Percentiles rank a stretch among this genome's conserved stretches.
Conservation (phyloP, 2,113 vertebrate species). For the Tiliqua scincoides region DNA sequence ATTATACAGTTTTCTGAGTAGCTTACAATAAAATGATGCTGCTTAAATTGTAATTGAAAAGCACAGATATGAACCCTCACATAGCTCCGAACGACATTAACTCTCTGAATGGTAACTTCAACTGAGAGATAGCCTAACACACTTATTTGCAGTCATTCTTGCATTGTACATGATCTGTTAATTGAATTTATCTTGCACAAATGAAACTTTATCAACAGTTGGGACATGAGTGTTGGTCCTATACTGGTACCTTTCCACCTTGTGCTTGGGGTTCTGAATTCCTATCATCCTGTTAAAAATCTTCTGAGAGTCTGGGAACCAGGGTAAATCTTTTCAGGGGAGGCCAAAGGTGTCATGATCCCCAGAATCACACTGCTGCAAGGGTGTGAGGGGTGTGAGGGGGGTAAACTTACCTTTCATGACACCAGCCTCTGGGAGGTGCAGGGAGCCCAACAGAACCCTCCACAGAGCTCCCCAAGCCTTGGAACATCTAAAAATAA, state of each 20-base stretch:
- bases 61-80: background rate
- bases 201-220: background rate
- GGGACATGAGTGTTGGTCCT: background rate
- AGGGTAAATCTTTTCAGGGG: too few relatives aligned
- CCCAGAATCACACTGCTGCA: too few relatives aligned
- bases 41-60: slow-evolving; percentile 23
- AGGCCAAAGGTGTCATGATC: too few relatives aligned
- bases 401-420: too few relatives aligned
- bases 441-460: too few relatives aligned
- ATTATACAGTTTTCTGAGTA: background rate
- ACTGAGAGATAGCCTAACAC: background rate
- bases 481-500: too few relatives aligned
- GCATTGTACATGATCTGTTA: background rate
- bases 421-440: too few relatives aligned
- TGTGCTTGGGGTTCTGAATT: too few relatives aligned
- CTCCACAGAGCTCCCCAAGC: too few relatives aligned
- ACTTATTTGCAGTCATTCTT: background rate
- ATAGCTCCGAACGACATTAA: background rate
- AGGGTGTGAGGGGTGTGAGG: too few relatives aligned
- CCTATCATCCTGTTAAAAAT: too few relatives aligned
- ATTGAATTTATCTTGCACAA: background rate
- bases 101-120: background rate
- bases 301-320: too few relatives aligned
- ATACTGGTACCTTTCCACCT: background rate
- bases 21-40: slow-evolving; percentile 9